Evolutionary conservation across 2,888 invertebrate genomes (phyloP), one percentile per base, ranked within the genome.

Genomic region (Heliconius aoede): DNA sequence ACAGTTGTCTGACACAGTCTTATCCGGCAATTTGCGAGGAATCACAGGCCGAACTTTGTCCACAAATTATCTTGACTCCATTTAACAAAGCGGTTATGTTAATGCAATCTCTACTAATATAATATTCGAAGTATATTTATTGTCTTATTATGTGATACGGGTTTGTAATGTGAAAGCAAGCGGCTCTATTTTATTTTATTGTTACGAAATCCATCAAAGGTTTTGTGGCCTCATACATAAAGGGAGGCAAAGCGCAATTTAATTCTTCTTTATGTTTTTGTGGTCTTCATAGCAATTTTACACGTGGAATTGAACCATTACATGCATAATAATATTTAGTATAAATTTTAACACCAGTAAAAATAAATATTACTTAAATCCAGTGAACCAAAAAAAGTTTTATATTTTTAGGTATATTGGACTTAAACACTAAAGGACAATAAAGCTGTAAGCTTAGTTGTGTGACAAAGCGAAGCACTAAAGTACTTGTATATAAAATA

Each of bases 1-100:
- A 93, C 94, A 94, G 94, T 94, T 94, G 93, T 93, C 94, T 93
- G 93, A 91, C 93, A 92, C 94, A 92, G 94, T 93, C 93, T 93
- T 92, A 93, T 92, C 92, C 93, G 89, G 92, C 93, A 94, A 94
- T 94, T 94, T 94, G 94, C 93, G 92, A 93, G 92, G 93, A 92
- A 94, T 94, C 93, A 94, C 92, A 91, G 91, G 91, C 90, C 91
- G 87, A 94, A 94, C 91, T 94, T 93, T 85, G 89, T 86, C 93
- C 94, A 94, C 94, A 94, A 94, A 94, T 94, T 94, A 93, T 93
- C 92, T 90, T 87, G 90, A 93, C 91, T 93, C 90, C 93, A 92
- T 93, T 93, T 91, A 92, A 92, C 93, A 91, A 88, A 91, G 92
- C 90, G 90, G 92, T 94, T 93, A 94, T 94, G 94, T 90, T 94